A percentile compares a stretch with the other conserved stretches of the same genome.
These are phyloP conservation scores for Corythornis vintsioides DNA, from an alignment of 2,113 vertebrate species.

Conservation along the genomic window DNA sequence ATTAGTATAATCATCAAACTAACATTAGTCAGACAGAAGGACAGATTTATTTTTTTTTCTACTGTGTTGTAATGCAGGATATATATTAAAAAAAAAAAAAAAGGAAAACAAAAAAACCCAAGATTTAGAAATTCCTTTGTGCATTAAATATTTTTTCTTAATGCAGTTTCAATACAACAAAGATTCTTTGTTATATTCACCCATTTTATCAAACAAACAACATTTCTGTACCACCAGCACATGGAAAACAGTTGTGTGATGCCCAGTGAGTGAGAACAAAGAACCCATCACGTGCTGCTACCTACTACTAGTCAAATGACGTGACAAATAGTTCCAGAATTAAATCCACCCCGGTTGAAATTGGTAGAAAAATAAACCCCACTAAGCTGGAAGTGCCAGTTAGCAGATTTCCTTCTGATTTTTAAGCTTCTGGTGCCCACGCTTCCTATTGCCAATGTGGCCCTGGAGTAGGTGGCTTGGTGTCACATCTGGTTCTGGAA, in stretches of 20 bases:
- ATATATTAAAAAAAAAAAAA: conserved; percentile 48
- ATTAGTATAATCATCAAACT: conserved; percentile 85
- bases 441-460: background rate
- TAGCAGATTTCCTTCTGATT: background rate
- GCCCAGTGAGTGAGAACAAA: background rate
- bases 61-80: conserved; percentile 63
- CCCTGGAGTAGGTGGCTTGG: background rate
- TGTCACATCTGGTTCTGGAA: background rate
- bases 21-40: conserved; percentile 79
- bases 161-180: conserved; percentile 4
- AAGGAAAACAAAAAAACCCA: background rate
- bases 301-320: background rate
- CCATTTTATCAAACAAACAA: conserved; percentile 32
- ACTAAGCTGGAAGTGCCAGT: background rate
- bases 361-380: fast-evolving
- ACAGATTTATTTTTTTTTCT: conserved; percentile 64
- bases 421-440: background rate
- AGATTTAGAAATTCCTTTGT: conserved; percentile 47
- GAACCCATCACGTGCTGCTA: background rate
- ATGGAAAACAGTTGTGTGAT: background rate
- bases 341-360: background rate
- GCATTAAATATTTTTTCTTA: conserved; percentile 49
- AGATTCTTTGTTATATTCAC: conserved; percentile 18
- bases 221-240: background rate
- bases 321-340: background rate